Conservation (phyloP, 2,888 invertebrate species). For the Masnerella sp. region DNA sequence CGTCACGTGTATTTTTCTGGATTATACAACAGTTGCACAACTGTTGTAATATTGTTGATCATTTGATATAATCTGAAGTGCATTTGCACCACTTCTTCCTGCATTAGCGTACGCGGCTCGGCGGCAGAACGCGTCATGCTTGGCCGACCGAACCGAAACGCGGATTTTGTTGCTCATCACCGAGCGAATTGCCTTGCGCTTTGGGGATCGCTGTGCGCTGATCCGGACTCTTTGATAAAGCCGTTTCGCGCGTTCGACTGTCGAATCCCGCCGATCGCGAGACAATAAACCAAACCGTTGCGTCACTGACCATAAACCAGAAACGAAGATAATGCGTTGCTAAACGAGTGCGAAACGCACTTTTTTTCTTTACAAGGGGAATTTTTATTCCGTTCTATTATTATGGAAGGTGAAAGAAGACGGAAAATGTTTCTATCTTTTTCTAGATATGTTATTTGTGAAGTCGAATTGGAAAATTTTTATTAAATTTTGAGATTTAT, state of each 20-base stretch:
- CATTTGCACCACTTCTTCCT: constrained; percentile 52
- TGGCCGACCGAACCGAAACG: constrained; percentile 52
- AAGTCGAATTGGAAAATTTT: no score
- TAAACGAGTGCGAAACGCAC: constrained; percentile 25
- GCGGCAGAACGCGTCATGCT: constrained; percentile 47
- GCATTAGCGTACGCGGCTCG: constrained; percentile 43
- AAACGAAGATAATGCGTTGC: constrained; percentile 42
- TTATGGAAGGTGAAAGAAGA: no score
- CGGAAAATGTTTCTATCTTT: no score
- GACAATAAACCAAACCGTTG: constrained; percentile 42
- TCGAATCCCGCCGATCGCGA: constrained; percentile 42
- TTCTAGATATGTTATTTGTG: no score
- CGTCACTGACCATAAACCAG: constrained; percentile 48
- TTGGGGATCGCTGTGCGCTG: constrained; percentile 45
- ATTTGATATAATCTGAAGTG: constrained; percentile 43
- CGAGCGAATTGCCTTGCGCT: constrained; percentile 46
- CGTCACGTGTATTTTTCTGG: neutral
- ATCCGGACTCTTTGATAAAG: constrained; percentile 49
- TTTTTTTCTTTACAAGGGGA: constrained; percentile 14
- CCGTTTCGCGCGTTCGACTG: constrained; percentile 42
- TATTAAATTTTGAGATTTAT: no score
- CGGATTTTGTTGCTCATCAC: constrained; percentile 54
- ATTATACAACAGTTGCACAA: constrained; percentile 35
- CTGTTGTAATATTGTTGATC: constrained; percentile 45
- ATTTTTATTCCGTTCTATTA: no score